phyloP scores from a whole-genome alignment of 2,113 vertebrate genomes.

The Bubo scandiacus region DNA sequence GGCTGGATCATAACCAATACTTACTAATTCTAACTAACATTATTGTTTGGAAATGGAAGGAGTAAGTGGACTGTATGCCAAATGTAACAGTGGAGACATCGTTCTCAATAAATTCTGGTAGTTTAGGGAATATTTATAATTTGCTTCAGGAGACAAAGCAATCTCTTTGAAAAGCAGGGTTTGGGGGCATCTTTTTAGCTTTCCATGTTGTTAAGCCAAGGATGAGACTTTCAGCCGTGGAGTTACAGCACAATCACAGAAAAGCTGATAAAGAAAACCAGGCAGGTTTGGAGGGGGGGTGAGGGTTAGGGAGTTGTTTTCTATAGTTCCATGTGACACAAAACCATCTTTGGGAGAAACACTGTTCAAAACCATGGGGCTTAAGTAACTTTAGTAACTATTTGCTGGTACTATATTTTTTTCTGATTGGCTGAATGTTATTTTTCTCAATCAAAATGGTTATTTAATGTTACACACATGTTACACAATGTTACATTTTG shows the following conservation, averaged over 20 bases:
- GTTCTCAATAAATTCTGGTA: not conserved
- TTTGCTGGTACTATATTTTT: not conserved
- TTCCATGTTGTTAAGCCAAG: not conserved
- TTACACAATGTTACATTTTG: not conserved
- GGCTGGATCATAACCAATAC: conserved; percentile 38
- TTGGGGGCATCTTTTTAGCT: not conserved
- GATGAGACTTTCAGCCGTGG: not conserved
- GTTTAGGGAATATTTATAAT: not conserved
- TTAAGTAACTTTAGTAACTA: not conserved
- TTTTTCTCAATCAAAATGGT: not conserved
- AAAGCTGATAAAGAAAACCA: not conserved
- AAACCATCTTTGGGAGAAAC: not conserved
- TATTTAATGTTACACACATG: not conserved
- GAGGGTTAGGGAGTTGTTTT: not conserved
- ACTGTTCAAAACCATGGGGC: not conserved
- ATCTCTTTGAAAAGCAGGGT: not conserved
- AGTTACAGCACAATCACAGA: not conserved
- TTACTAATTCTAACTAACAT: conserved; percentile 10
- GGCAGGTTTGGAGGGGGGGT: not conserved
- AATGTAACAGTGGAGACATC: not conserved
- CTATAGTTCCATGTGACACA: not conserved
- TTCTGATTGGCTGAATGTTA: not conserved
- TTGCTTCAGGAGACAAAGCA: not conserved
- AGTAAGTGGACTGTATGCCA: not conserved
- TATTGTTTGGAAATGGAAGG: not conserved